phyloP scores from a whole-genome alignment of 2,113 vertebrate genomes.

The Cercopithecus mona region DNA sequence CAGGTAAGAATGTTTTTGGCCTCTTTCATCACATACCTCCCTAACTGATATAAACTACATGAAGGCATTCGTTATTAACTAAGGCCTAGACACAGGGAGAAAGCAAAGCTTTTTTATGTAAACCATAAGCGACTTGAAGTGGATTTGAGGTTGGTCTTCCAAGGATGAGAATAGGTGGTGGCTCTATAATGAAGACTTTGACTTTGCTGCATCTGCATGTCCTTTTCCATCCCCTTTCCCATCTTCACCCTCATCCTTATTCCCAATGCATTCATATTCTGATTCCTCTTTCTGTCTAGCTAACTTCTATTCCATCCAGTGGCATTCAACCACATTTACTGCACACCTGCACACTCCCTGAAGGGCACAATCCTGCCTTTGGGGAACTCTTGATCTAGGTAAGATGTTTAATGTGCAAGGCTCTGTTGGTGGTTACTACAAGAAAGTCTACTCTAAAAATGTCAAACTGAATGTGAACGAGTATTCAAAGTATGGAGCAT shows the following conservation, averaged over 20 bases:
- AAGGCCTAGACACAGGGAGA: neutral
- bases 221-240: neutral
- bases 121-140: neutral
- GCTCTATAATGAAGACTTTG: neutral
- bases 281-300: neutral
- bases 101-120: neutral
- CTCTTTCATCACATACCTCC: neutral
- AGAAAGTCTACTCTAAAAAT: neutral
- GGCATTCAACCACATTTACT: neutral
- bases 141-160: neutral
- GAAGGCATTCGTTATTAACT: neutral
- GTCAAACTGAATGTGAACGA: neutral
- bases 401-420: neutral
- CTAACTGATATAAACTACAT: too few species aligned
- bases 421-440: neutral
- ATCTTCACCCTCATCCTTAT: neutral
- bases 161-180: neutral
- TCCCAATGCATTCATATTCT: neutral
- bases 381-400: neutral
- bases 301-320: neutral
- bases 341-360: neutral
- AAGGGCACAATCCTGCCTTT: neutral
- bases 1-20: slow-evolving; percentile 79
- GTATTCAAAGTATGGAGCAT: neutral
- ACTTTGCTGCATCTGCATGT: neutral